These are phyloP conservation scores for Cheirogaleus medius DNA, from an alignment of 2,113 vertebrate species.

Conservation along the genomic window DNA sequence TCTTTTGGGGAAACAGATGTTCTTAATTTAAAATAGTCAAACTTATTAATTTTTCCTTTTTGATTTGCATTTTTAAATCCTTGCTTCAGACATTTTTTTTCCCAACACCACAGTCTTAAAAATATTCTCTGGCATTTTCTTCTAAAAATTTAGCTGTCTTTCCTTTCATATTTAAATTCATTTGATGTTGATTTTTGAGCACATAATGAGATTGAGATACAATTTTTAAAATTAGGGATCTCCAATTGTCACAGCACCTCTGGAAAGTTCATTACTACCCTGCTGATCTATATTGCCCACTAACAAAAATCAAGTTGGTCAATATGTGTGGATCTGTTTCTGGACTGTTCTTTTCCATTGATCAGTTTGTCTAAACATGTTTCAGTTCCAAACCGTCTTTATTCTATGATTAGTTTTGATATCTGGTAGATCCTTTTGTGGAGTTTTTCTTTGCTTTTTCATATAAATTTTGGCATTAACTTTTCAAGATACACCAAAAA, in stretches of 20 bases:
- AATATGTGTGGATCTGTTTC: not conserved
- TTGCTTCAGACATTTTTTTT: not conserved
- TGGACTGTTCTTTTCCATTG: not conserved
- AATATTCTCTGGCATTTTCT: not conserved
- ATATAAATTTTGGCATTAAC: not conserved
- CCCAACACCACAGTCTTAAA: not conserved
- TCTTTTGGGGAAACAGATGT: not conserved
- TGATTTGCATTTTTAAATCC: not conserved
- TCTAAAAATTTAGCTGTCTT: not conserved
- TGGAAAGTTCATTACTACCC: not conserved
- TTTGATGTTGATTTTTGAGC: not conserved
- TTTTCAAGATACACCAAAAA: not conserved
- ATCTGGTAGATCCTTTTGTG: not conserved
- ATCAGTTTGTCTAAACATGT: not conserved
- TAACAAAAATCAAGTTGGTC: not conserved
- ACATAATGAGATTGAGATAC: not conserved
- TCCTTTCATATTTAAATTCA: not conserved
- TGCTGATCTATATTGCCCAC: not conserved
- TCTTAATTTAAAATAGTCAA: not conserved
- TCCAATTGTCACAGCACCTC: not conserved
- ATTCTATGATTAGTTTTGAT: not conserved
- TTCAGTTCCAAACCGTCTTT: not conserved
- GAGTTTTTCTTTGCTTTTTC: slow-evolving; percentile 8
- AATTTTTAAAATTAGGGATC: not conserved
- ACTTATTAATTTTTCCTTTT: not conserved